Conservation (phyloP, 2,888 invertebrate species). For the Drosophila birchii region DNA sequence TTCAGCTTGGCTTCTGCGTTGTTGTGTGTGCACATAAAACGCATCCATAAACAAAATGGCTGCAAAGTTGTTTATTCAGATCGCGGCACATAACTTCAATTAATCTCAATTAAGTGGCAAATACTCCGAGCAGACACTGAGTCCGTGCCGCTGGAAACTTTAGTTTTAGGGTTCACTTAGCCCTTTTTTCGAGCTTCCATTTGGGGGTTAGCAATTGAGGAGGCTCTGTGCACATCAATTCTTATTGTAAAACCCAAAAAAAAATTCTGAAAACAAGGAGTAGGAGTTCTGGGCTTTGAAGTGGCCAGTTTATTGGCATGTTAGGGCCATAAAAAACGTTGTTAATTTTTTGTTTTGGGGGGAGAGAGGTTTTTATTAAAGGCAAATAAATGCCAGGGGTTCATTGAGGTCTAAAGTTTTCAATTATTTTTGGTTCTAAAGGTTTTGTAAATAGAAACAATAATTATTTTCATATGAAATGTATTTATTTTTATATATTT, state of each 20-base stretch:
- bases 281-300: not conserved
- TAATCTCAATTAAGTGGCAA: conserved; percentile 80
- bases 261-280: conserved; percentile 19
- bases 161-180: conserved; percentile 52
- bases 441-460: not conserved
- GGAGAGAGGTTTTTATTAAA: not conserved
- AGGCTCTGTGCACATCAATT: conserved; percentile 69
- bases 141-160: conserved; percentile 42
- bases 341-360: conserved; percentile 9
- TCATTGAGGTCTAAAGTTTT: not conserved
- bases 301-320: conserved; percentile 32
- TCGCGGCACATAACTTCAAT: conserved; percentile 71
- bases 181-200: conserved; percentile 61
- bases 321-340: conserved; percentile 34
- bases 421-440: no score
- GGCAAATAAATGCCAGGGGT: not conserved
- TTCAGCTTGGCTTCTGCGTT: conserved; percentile 1
- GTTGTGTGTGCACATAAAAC: conserved; percentile 72
- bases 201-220: conserved; percentile 62
- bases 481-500: not conserved
- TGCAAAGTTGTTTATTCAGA: conserved; percentile 73
- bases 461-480: not conserved
- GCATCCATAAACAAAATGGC: conserved; percentile 73
- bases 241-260: conserved; percentile 51
- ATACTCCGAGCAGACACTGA: conserved; percentile 45